Percentiles rank a stretch among this genome's conserved stretches.
phyloP scores from a whole-genome alignment of 2,797 vertebrate species.

The Gephyroberyx darwinii region DNA sequence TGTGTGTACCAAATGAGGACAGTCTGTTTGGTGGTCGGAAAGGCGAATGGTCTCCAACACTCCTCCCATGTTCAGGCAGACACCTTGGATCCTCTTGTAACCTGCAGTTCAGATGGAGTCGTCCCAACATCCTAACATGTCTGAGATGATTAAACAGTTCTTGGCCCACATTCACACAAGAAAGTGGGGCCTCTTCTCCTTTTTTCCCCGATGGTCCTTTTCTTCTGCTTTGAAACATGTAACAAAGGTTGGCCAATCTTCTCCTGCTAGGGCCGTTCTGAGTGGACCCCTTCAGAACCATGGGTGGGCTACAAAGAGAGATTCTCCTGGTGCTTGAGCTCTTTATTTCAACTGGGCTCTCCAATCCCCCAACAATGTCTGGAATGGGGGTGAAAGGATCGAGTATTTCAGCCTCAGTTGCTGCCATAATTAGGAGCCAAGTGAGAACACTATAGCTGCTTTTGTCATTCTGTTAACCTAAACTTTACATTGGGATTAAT shows the following conservation, averaged over 20 bases:
- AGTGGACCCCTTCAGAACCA: constrained; percentile 67
- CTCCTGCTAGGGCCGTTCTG: constrained; percentile 63
- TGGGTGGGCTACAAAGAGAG: constrained; percentile 66
- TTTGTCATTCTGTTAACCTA: constrained; percentile 13
- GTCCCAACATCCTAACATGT: constrained; percentile 58
- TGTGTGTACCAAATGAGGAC: not conserved
- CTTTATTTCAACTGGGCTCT: constrained; percentile 64
- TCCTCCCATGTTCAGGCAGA: constrained; percentile 23
- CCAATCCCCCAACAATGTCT: constrained; percentile 32
- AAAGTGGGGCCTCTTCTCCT: constrained; percentile 54
- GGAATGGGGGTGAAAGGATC: constrained; percentile 44
- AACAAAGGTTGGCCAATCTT: constrained; percentile 78
- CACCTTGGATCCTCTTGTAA: constrained; percentile 46
- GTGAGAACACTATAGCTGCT: constrained; percentile 17
- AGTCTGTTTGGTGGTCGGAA: too few species aligned
- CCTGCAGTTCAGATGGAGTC: constrained; percentile 50
- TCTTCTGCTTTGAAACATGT: constrained; percentile 58
- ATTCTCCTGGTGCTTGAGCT: constrained; percentile 61
- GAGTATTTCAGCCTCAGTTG: constrained; percentile 42
- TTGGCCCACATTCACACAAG: constrained; percentile 66
- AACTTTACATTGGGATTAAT: constrained; percentile 13
- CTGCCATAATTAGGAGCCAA: constrained; percentile 26
- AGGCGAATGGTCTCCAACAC: not conserved
- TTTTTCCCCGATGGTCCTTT: constrained; percentile 56
- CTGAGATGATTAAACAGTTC: constrained; percentile 65